Conservation (phyloP, 2,113 vertebrate species). For the Reinhardtius hippoglossoides region DNA sequence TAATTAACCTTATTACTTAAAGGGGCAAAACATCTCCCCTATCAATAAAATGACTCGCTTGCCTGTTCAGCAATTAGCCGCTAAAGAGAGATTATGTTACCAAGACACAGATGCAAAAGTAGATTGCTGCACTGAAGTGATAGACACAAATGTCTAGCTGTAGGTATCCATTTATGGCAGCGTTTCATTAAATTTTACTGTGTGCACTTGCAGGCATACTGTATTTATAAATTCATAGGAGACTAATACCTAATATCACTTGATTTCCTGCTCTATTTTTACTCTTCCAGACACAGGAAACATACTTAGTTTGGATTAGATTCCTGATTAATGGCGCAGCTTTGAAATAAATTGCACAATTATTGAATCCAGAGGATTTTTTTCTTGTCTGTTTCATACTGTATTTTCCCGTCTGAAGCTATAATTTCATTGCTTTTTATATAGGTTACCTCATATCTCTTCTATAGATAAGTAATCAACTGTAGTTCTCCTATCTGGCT, state of each 20-base stretch:
- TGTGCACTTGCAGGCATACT: slow-evolving; percentile 37
- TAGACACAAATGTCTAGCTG: slow-evolving; percentile 17
- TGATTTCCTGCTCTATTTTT: neutral
- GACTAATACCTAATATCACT: neutral
- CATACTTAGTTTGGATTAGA: slow-evolving; percentile 1
- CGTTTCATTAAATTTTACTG: slow-evolving; percentile 51
- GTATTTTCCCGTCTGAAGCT: slow-evolving; percentile 32
- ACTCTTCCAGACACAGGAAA: neutral
- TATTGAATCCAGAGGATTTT: neutral
- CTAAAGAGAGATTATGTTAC: slow-evolving; percentile 69
- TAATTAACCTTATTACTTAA: slow-evolving; percentile 84
- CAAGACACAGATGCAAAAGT: slow-evolving; percentile 16
- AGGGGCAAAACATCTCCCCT: slow-evolving; percentile 70
- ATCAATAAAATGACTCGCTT: slow-evolving; percentile 73
- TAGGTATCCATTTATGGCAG: slow-evolving; percentile 36
- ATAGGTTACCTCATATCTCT: slow-evolving; percentile 55
- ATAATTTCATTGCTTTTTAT: slow-evolving; percentile 35
- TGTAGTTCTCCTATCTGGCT: slow-evolving; percentile 65
- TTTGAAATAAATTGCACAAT: slow-evolving; percentile 1
- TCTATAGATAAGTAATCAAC: slow-evolving; percentile 65
- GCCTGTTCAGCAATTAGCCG: slow-evolving; percentile 67
- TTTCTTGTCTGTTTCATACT: slow-evolving; percentile 1
- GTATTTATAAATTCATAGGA: neutral
- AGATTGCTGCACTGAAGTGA: neutral
- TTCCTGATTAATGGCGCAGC: neutral